A percentile compares a stretch with the other conserved stretches of the same genome.
Conservation (phyloP, 2,888 invertebrate genomes). For the Drosophila tripunctata region DNA sequence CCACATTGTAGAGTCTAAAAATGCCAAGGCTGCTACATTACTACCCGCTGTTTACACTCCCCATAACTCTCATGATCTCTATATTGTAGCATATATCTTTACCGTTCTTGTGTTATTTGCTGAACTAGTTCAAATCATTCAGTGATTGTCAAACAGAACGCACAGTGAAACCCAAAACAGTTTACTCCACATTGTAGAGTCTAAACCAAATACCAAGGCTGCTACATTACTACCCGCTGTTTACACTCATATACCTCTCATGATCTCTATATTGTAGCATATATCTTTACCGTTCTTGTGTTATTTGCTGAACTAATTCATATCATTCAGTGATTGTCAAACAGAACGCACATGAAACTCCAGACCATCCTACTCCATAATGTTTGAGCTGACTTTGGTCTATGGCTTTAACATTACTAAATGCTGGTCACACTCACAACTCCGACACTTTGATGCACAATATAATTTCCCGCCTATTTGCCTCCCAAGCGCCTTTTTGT, state of each 20-base stretch:
- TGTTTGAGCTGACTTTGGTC: constrained; percentile 27
- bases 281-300: constrained; percentile 75
- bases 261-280: too few species aligned
- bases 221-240: constrained; percentile 26
- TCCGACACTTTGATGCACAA: constrained; percentile 2
- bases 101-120: constrained; percentile 83
- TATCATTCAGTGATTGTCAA: constrained; percentile 81
- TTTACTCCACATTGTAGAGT: constrained; percentile 38
- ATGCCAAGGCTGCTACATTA: constrained; percentile 25
- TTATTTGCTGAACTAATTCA: constrained; percentile 72
- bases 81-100: background rate
- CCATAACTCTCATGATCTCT: too few species aligned
- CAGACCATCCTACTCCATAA: constrained; percentile 58
- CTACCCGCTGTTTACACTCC: constrained; percentile 27
- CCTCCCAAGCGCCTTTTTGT: constrained; percentile 70
- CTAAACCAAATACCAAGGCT: constrained; percentile 14
- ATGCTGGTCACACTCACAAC: constrained; percentile 9
- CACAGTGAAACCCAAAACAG: constrained; percentile 56
- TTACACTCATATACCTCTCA: too few species aligned
- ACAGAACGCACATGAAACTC: constrained; percentile 78
- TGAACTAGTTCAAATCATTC: constrained; percentile 59
- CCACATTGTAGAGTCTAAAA: constrained; percentile 30
- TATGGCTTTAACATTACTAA: constrained; percentile 14
- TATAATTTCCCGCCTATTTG: constrained; percentile 78
- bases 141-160: constrained; percentile 82